Evolutionary conservation across 2,113 vertebrate genomes (phyloP), one percentile per base, ranked within the genome.

Genomic region (Caloenas nicobarica): DNA sequence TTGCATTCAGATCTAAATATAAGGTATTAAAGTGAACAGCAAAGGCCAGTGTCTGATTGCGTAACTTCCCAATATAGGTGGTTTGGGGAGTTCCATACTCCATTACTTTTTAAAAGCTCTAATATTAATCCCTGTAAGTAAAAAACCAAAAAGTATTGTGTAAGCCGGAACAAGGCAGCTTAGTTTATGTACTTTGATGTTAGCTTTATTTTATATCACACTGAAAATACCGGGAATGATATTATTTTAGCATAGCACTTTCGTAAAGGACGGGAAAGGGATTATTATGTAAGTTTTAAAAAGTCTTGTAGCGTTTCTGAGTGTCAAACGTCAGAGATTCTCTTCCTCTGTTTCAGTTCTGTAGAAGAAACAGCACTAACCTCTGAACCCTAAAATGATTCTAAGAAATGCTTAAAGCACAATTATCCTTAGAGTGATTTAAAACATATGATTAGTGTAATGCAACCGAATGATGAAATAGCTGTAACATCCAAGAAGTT

Each of bases 401-500:
- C 54, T 65, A 86, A 88, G 36, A 58, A 57, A 70, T 26, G 5
- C 25, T 92, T 62, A 66, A 68, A 93, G 33, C 2, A 4, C 61
- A 80, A 10, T 38, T 86, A 62, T 29, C 23, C 44, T 82, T 24
- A 19, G 6, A 73, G 29, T 53, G 19, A 66, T 48, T 68, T 44
- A 53, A 83, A 50, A 18, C 9, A 16, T 23, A 21, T 16, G 62
- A n/a, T 50, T 65, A 60, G 22, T n/a, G 40, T 33, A 57, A 62
- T 51, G 38, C 33, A n/a, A 9, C n/a, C 56, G 66, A 16, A 31
- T 3, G 34, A 54, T 40, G 36, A 44, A 72, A 73, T 9, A 73
- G 8, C 31, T 28, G 0, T 6, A 40, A 58, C 1, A 0, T 10
- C 33, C 25, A 11, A 29, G 64, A 66, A 71, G 9, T 29, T 36